phyloP scores from a whole-genome alignment of 2,797 vertebrate genomes.

The Smutsia gigantea region DNA sequence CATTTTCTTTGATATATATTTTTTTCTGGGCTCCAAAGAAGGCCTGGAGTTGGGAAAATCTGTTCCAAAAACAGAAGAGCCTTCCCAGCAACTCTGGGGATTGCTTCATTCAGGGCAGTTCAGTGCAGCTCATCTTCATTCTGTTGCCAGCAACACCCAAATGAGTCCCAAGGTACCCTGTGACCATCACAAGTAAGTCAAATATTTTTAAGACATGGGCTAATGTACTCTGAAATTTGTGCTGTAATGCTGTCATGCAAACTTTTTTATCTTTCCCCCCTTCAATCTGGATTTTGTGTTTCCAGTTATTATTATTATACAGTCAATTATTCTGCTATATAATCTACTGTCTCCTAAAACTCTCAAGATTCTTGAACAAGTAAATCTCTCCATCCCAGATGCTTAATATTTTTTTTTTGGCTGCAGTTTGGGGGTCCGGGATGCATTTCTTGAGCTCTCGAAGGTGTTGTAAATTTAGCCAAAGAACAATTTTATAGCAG shows the following conservation, averaged over 20 bases:
- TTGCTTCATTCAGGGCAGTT: neutral
- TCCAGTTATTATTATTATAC: neutral
- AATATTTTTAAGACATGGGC: neutral
- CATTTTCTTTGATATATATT: neutral
- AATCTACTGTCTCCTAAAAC: neutral
- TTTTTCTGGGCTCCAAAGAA: neutral
- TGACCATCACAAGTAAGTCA: neutral
- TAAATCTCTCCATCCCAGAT: neutral
- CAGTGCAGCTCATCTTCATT: neutral
- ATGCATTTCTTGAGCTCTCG: neutral
- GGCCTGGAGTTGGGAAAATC: conserved; percentile 1
- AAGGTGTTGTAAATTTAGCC: neutral
- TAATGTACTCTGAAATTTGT: neutral
- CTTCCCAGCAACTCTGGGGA: neutral
- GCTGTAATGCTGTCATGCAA: neutral
- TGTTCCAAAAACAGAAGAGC: neutral
- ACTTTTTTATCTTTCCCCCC: neutral
- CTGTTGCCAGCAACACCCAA: neutral
- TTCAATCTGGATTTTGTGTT: neutral
- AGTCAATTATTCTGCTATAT: neutral
- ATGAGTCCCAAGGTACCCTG: neutral
- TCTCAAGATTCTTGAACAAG: neutral
- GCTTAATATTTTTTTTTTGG: neutral
- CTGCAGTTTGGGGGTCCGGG: neutral
- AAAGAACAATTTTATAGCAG: neutral